A percentile compares a stretch with the other conserved stretches of the same genome.
These are phyloP conservation scores for Drosophila murphyi DNA, from an alignment of 1,140 invertebrate genomes.

Conservation along the genomic window DNA sequence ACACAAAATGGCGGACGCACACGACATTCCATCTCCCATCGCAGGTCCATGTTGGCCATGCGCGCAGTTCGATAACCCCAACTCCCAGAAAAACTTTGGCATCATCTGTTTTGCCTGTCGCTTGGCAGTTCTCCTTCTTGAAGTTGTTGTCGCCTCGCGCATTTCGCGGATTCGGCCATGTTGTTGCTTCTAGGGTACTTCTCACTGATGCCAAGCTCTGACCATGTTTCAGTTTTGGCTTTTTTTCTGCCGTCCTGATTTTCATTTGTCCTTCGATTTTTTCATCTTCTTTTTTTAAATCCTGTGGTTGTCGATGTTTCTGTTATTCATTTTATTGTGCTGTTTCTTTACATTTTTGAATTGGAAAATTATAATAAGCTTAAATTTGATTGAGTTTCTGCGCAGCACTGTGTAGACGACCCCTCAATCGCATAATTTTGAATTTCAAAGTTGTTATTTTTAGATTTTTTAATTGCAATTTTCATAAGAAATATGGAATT, in stretches of 20 bases:
- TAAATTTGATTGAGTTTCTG: conserved; percentile 62
- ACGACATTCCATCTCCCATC: conserved; percentile 36
- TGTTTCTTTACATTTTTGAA: conserved; percentile 22
- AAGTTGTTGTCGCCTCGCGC: conserved; percentile 31
- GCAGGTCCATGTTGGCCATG: conserved; percentile 67
- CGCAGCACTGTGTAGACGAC: neutral
- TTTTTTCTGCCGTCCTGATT: conserved; percentile 6
- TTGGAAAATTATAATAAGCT: conserved; percentile 52
- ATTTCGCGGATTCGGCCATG: conserved; percentile 15
- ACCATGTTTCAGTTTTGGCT: conserved; percentile 19
- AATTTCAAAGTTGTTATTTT: conserved; percentile 7
- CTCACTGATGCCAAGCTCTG: neutral
- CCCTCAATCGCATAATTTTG: conserved; percentile 5
- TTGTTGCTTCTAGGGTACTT: conserved; percentile 33
- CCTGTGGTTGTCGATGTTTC: conserved; percentile 16
- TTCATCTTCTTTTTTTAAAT: neutral
- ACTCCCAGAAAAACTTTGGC: conserved; percentile 26
- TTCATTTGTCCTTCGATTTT: conserved; percentile 8
- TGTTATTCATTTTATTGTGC: conserved; percentile 21
- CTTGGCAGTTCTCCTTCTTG: conserved; percentile 27
- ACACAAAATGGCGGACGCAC: conserved; percentile 72
- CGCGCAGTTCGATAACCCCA: conserved; percentile 55
- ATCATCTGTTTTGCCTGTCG: conserved; percentile 50
- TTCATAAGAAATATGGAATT: neutral
- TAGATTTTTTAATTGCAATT: conserved; percentile 1